Base-by-base conservation (phyloP, 2,888 invertebrate genomes). In the Schrankia costaestrigalis region DNA sequence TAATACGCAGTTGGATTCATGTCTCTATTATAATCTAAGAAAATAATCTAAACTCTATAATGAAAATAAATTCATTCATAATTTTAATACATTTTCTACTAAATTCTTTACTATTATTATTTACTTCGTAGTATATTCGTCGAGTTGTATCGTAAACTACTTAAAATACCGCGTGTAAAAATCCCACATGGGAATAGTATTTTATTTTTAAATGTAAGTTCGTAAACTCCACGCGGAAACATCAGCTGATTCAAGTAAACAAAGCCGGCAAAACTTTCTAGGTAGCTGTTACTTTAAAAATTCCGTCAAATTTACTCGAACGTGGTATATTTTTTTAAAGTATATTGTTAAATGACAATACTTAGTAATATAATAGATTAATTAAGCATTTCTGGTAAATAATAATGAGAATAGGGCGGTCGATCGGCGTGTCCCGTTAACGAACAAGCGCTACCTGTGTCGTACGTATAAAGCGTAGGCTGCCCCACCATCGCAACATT, bases 401-500 rank as follows among this genome's bases (percentile, higher is more conserved):
- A 83, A 79, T n/a, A 84, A 84, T 78, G 76, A 78, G 82, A 84
- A 84, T 85, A 85, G 84, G 82, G 79, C 79, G 83, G 80, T 80
- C 82, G 82, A 84, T 85, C 63, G 72, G 71, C 71, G 67, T 79
- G 84, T 85, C 81, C 86, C 86, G 85, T 85, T 86, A 85, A 84
- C 77, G 70, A 79, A 73, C 75, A 77, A 71, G 73, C 78, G 71
- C 81, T 84, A 79, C 80, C 82, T 82, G 70, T 71, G 78, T 78
- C 74, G 76, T 83, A 6, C 14, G 82, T 85, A 85, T 86, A 84
- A 80, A 86, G 78, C 77, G 81, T 79, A 71, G 79, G 77, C 60
- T 68, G 83, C 83, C 86, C 85, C 85, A 68, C 86, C 84, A 78
- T 69, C 75, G 71, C 81, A 76, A 71, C 85, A 86, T 79, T 85